Conservation (phyloP, 2,797 vertebrate genomes). For the Amphiprion clarkii region DNA sequence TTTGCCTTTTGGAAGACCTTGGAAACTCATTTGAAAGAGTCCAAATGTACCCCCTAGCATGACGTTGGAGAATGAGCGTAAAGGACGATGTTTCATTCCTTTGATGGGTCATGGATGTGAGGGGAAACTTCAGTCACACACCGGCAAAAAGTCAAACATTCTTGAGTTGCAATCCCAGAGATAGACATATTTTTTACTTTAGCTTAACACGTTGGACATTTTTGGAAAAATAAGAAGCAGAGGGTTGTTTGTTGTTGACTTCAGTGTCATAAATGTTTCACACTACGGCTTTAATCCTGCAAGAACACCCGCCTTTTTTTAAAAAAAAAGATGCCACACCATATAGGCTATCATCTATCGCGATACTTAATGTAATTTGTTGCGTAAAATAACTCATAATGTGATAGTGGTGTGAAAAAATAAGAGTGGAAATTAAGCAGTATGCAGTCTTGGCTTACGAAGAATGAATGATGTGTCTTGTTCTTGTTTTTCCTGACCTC, state of each 20-base stretch:
- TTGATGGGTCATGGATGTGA: conserved; percentile 27
- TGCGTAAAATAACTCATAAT: conserved; percentile 56
- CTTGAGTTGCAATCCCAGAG: conserved; percentile 60
- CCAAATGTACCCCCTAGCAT: conserved; percentile 38
- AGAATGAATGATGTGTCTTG: conserved; percentile 41
- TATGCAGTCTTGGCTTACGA: conserved; percentile 47
- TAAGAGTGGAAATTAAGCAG: conserved; percentile 35
- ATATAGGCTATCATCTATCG: neutral
- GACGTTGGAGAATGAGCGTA: conserved; percentile 22
- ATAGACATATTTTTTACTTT: conserved; percentile 46
- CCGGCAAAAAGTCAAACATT: conserved; percentile 53
- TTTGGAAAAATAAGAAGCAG: conserved; percentile 23
- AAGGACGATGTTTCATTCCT: conserved; percentile 43
- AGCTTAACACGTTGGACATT: conserved; percentile 43
- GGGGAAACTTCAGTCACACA: conserved; percentile 41
- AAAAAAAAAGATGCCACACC: conserved; percentile 14
- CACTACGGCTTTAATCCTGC: conserved; percentile 16
- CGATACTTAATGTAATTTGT: conserved; percentile 32
- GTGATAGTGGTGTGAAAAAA: conserved; percentile 42
- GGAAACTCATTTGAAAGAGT: conserved; percentile 64
- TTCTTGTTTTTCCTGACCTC: conserved; percentile 6
- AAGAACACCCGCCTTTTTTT: conserved; percentile 9
- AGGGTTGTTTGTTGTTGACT: conserved; percentile 12
- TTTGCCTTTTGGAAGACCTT: conserved; percentile 79
- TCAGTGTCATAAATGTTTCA: conserved; percentile 2